A percentile compares a stretch with the other conserved stretches of the same genome.
Evolutionary conservation across 2,797 vertebrate species (phyloP).

Genomic region (Eidolon dupreanum): DNA sequence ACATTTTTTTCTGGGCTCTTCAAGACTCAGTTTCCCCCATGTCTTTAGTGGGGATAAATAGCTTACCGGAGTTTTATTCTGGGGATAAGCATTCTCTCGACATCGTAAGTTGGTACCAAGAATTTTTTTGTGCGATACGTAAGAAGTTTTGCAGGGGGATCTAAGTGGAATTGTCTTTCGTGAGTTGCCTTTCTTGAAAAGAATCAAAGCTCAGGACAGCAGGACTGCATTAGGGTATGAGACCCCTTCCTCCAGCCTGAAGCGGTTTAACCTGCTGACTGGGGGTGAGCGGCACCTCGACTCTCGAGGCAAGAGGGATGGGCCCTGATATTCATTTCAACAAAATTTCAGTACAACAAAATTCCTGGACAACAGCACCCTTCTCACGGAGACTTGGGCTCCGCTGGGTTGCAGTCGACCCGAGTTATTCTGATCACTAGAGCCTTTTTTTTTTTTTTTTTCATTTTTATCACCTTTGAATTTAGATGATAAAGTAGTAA

Average conservation of each 20-base stretch:
- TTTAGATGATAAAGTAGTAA: background rate
- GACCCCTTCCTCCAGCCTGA: background rate
- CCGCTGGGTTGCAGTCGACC: background rate
- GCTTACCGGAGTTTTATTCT: background rate
- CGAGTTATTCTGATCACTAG: background rate
- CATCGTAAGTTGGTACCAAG: background rate
- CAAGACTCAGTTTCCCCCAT: background rate
- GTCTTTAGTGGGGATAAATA: background rate
- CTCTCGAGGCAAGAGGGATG: too few species aligned
- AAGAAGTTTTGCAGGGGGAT: background rate
- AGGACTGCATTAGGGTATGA: background rate
- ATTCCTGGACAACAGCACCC: background rate
- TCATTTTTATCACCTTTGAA: background rate
- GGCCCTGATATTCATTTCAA: background rate
- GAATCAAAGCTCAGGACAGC: background rate
- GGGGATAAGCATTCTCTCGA: background rate
- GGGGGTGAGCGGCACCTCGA: background rate
- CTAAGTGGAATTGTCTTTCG: background rate
- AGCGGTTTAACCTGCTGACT: background rate
- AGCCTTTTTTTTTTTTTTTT: background rate
- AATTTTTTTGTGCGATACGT: background rate
- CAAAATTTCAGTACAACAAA: background rate
- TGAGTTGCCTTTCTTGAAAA: background rate
- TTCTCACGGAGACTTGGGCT: background rate
- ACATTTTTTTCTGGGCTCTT: background rate